Conservation (phyloP, 2,113 vertebrate species). For the Ailurus styani region DNA sequence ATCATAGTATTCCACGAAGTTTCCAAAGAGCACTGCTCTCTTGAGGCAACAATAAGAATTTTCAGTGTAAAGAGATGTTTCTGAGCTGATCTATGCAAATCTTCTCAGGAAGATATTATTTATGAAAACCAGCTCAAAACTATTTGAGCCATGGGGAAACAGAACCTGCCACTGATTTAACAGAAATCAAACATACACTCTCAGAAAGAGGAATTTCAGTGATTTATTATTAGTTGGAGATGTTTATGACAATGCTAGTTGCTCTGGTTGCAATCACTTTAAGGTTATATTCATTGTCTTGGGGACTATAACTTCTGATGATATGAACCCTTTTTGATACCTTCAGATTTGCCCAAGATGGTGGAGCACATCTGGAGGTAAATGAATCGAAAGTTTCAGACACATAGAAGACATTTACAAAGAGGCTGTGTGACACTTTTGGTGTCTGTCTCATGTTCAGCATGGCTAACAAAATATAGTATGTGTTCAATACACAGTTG, state of each 20-base stretch:
- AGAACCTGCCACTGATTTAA: background rate
- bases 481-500: background rate
- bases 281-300: slow-evolving; percentile 26
- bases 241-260: background rate
- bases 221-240: slow-evolving; percentile 1
- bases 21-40: background rate
- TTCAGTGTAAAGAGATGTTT: slow-evolving; percentile 8
- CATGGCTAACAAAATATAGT: background rate
- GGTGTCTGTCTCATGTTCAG: background rate
- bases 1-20: background rate
- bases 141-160: background rate
- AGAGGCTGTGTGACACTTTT: background rate
- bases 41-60: slow-evolving; percentile 5
- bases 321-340: background rate
- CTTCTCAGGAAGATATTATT: background rate
- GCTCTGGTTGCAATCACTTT: background rate
- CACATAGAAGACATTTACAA: background rate
- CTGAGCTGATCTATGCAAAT: background rate
- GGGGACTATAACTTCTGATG: background rate
- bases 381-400: background rate
- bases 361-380: background rate
- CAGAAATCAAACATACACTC: background rate
- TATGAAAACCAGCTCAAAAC: background rate
- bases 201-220: slow-evolving; percentile 10
- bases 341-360: background rate